A percentile compares a stretch with the other conserved stretches of the same genome.
Evolutionary conservation across 2,113 vertebrate species (phyloP).

Genomic region (Odobenus rosmarus): DNA sequence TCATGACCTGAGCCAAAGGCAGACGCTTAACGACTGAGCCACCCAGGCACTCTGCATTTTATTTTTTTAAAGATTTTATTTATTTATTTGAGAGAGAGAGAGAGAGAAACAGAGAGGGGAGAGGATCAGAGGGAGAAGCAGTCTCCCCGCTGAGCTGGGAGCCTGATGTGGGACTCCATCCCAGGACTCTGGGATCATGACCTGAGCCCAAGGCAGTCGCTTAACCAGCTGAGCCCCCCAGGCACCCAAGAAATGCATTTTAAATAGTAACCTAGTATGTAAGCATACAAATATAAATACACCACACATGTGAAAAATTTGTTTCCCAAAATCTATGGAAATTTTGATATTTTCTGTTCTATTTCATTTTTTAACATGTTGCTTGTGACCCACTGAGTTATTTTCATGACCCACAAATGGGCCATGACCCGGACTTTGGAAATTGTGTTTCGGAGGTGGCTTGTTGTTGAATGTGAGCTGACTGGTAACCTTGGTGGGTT

Average conservation of each 20-base stretch:
- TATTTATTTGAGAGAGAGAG: too few relatives aligned
- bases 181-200: too few relatives aligned
- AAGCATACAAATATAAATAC: not conserved
- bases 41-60: too few relatives aligned
- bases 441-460: not conserved
- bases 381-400: not conserved
- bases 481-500: not conserved
- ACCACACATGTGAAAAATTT: not conserved
- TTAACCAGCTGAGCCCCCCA: too few relatives aligned
- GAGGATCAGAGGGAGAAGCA: too few relatives aligned
- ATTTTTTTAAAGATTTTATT: too few relatives aligned
- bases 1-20: too few relatives aligned
- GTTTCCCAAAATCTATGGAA: not conserved
- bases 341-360: not conserved
- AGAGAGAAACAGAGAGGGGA: too few relatives aligned
- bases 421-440: not conserved
- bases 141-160: too few relatives aligned
- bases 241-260: not conserved
- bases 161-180: too few relatives aligned
- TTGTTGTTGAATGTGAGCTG: not conserved
- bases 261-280: not conserved
- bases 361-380: conserved; percentile 41
- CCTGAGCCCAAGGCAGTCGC: too few relatives aligned
- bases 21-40: too few relatives aligned
- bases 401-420: not conserved